A percentile compares a stretch with the other conserved stretches of the same genome.
phyloP scores from a whole-genome alignment of 1,140 invertebrate genomes.

The Trachymyrmex cornetzi region DNA sequence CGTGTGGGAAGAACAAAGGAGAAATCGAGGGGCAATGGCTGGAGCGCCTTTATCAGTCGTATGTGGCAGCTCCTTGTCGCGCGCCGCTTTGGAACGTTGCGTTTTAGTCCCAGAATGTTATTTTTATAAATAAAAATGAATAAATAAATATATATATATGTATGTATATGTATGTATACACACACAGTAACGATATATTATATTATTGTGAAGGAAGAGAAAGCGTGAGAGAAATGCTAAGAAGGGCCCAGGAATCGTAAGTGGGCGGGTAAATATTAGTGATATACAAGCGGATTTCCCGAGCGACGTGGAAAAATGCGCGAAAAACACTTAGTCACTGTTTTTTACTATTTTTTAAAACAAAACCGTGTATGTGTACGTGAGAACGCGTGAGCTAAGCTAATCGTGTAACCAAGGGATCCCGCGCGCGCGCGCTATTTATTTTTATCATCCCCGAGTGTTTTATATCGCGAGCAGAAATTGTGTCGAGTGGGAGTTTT shows the following conservation, averaged over 20 bases:
- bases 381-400: slow-evolving; percentile 82
- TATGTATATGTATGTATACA: slow-evolving; percentile 80
- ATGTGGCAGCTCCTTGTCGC: slow-evolving; percentile 71
- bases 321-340: slow-evolving; percentile 85
- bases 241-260: slow-evolving; percentile 45
- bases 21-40: slow-evolving; percentile 50
- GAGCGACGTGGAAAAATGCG: slow-evolving; percentile 79
- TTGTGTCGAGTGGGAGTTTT: slow-evolving; percentile 52
- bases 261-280: slow-evolving; percentile 64
- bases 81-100: slow-evolving; percentile 77
- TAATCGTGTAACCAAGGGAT: slow-evolving; percentile 82
- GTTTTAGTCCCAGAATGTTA: slow-evolving; percentile 82
- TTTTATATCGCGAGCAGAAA: slow-evolving; percentile 68
- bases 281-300: slow-evolving; percentile 81
- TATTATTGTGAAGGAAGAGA: slow-evolving; percentile 67
- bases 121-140: slow-evolving; percentile 84
- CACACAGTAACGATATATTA: slow-evolving; percentile 80
- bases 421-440: slow-evolving; percentile 84
- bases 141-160: slow-evolving; percentile 65
- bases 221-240: slow-evolving; percentile 57
- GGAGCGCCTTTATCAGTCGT: slow-evolving; percentile 75
- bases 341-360: slow-evolving; percentile 86
- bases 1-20: slow-evolving; percentile 37
- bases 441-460: slow-evolving; percentile 81
- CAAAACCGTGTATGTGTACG: slow-evolving; percentile 75